These are phyloP conservation scores for Tolmerus cingulatus DNA, from an alignment of 2,888 invertebrate genomes.

Conservation along the genomic window DNA sequence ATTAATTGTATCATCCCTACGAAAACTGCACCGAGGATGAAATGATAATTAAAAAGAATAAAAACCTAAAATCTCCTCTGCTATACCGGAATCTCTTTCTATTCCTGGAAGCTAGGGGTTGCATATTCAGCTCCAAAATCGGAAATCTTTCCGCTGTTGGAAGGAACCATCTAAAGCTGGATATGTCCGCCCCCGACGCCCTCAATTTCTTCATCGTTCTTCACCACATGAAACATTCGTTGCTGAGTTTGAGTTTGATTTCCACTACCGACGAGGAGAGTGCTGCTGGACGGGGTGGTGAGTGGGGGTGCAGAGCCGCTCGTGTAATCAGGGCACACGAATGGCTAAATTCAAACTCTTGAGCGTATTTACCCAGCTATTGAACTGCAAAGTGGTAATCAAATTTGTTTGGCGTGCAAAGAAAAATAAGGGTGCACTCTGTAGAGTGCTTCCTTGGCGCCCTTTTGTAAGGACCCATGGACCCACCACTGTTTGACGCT, in stretches of 20 bases:
- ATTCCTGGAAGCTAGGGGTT: background rate
- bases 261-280: background rate
- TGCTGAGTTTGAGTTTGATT: conserved; percentile 40
- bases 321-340: conserved; percentile 45
- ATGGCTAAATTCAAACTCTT: conserved; percentile 46
- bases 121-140: background rate
- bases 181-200: background rate
- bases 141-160: background rate
- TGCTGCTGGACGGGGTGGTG: background rate
- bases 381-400: conserved; percentile 48
- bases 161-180: background rate
- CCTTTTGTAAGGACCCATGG: background rate
- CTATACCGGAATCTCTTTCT: background rate
- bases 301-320: background rate
- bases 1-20: background rate
- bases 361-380: conserved; percentile 46
- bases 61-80: background rate
- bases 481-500: background rate
- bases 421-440: conserved; percentile 18
- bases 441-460: background rate
- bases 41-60: background rate
- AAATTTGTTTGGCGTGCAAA: conserved; percentile 43
- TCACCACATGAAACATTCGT: background rate
- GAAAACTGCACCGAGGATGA: background rate
- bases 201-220: background rate